Conservation (phyloP, 2,888 invertebrate genomes). For the Eupithecia subumbrata region DNA sequence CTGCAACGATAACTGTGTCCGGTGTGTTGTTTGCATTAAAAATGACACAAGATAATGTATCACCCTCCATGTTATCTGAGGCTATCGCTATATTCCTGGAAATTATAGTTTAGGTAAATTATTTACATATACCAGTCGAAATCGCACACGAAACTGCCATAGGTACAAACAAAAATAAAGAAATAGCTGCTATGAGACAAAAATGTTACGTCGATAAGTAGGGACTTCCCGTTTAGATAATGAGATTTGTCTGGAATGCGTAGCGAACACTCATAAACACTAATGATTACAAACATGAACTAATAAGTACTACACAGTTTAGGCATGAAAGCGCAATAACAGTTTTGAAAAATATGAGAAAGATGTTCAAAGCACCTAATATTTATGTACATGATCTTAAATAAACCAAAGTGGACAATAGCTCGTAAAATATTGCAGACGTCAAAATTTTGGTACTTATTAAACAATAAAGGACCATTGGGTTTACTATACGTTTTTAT, state of each 20-base stretch:
- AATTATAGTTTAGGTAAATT: conserved; percentile 18
- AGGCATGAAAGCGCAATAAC: background rate
- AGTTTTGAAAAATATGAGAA: background rate
- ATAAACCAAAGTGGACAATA: background rate
- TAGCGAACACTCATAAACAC: conserved; percentile 25
- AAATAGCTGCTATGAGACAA: conserved; percentile 50
- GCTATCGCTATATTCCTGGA: conserved; percentile 44
- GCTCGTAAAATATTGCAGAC: background rate
- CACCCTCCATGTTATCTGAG: conserved; percentile 42
- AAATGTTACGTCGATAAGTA: conserved; percentile 70
- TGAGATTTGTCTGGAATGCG: conserved; percentile 49
- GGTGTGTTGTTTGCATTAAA: conserved; percentile 61
- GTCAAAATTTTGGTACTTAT: background rate
- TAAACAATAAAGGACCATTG: conserved; percentile 10
- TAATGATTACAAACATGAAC: background rate
- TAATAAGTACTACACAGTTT: background rate
- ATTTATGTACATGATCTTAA: background rate
- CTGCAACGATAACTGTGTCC: conserved; percentile 73
- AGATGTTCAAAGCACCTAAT: too few relatives aligned
- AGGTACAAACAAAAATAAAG: background rate
- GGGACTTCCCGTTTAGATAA: conserved; percentile 74
- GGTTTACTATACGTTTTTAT: background rate
- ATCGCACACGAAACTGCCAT: background rate
- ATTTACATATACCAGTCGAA: background rate
- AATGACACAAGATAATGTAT: conserved; percentile 59